phyloP scores from a whole-genome alignment of 1,140 invertebrate species.

The Phortica variegata region DNA sequence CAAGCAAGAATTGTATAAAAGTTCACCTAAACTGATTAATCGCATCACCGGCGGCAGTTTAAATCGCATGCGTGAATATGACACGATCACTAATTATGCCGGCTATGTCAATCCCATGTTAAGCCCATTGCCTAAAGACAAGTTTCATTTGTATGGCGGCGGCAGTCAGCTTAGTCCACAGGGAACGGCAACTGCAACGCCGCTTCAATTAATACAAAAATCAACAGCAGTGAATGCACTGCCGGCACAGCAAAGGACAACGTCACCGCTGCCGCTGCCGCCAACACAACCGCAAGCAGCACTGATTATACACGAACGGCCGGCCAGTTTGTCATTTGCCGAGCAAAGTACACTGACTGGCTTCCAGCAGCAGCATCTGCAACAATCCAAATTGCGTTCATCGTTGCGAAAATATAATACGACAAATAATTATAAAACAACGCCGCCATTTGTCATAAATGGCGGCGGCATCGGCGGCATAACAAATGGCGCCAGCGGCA shows the following conservation, averaged over 20 bases:
- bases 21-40: conserved; percentile 43
- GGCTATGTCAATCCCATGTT: conserved; percentile 31
- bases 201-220: conserved; percentile 13
- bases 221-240: conserved; percentile 24
- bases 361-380: background rate
- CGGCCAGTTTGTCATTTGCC: conserved; percentile 67
- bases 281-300: conserved; percentile 13
- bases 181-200: conserved; percentile 6
- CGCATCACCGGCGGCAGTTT: conserved; percentile 15
- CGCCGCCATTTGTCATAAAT: too few species aligned
- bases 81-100: conserved; percentile 20
- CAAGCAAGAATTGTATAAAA: conserved; percentile 44
- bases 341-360: conserved; percentile 25
- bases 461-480: conserved; percentile 7
- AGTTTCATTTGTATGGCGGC: conserved; percentile 24
- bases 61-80: conserved; percentile 26
- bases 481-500: conserved; percentile 24
- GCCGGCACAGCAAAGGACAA: conserved; percentile 58
- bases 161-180: too few species aligned
- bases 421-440: too few species aligned
- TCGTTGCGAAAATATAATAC: background rate
- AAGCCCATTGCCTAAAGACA: conserved; percentile 35
- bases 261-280: too few species aligned
- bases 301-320: conserved; percentile 64
- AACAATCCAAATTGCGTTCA: conserved; percentile 19